Percentiles rank a stretch among this genome's conserved stretches.
phyloP scores from a whole-genome alignment of 2,888 invertebrate genomes.

The Azorinus chamasolen region DNA sequence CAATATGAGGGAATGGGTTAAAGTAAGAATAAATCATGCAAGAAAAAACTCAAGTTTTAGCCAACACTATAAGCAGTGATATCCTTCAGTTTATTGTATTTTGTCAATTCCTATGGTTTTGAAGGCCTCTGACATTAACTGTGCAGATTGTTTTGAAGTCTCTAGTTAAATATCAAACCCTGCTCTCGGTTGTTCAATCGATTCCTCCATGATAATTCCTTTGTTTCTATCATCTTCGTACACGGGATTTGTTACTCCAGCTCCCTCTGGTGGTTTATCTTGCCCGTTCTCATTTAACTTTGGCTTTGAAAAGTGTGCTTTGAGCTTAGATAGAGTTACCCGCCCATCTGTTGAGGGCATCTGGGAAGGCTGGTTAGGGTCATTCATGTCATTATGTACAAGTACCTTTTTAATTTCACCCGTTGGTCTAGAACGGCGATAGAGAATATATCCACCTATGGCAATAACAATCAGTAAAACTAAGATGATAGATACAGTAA shows the following conservation, averaged over 20 bases:
- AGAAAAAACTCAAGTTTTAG: no score
- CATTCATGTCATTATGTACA: constrained; percentile 72
- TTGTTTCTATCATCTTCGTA: constrained; percentile 55
- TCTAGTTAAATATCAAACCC: constrained; percentile 34
- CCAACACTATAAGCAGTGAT: no score
- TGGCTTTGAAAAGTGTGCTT: constrained; percentile 72
- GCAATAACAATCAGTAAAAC: constrained; percentile 62
- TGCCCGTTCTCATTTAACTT: constrained; percentile 51
- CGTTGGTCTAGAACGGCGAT: constrained; percentile 44
- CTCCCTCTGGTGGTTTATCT: constrained; percentile 17
- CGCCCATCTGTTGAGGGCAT: constrained; percentile 54
- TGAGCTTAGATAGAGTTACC: constrained; percentile 70
- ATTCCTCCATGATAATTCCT: constrained; percentile 52
- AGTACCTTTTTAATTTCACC: constrained; percentile 70
- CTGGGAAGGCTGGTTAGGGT: constrained; percentile 50
- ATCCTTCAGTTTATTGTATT: no score
- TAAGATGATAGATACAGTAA: constrained; percentile 71
- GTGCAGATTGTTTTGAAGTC: no score
- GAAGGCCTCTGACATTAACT: no score
- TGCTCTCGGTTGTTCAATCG: constrained; percentile 45
- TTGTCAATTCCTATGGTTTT: no score
- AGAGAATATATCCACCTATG: constrained; percentile 64
- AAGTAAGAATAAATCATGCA: no score
- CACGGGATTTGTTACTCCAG: constrained; percentile 67
- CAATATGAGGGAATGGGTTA: no score